Conservation (phyloP, 1,140 invertebrate genomes). For the Battus philenor region DNA sequence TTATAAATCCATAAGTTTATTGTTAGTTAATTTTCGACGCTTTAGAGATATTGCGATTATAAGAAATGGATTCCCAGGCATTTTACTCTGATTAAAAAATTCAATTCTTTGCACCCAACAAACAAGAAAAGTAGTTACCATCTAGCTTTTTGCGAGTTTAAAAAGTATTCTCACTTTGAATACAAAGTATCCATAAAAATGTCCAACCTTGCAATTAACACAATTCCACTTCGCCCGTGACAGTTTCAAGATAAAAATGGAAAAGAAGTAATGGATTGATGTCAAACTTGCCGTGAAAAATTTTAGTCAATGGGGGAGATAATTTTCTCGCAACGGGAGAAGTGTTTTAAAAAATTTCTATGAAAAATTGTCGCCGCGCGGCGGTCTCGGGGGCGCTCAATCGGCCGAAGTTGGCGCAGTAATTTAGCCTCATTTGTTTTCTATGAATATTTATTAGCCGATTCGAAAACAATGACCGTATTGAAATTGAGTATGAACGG, state of each 20-base stretch:
- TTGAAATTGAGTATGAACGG: constrained; percentile 34
- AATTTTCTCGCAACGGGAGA: constrained; percentile 59
- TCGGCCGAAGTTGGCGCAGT: constrained; percentile 45
- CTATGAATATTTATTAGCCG: constrained; percentile 66
- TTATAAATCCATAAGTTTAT: no score
- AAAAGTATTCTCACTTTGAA: constrained; percentile 31
- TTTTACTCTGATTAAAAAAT: constrained; percentile 2
- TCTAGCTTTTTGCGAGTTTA: constrained; percentile 33
- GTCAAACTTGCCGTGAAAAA: constrained; percentile 72
- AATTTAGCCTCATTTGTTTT: constrained; percentile 66
- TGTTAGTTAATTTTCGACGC: no score
- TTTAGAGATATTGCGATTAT: no score
- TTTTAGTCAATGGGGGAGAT: constrained; percentile 72
- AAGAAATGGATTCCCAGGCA: no score
- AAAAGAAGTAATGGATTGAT: constrained; percentile 70
- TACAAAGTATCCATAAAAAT: constrained; percentile 50
- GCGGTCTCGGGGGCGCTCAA: constrained; percentile 39
- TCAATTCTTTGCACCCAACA: constrained; percentile 4
- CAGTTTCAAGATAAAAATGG: constrained; percentile 61
- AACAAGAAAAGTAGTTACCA: constrained; percentile 13
- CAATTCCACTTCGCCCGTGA: constrained; percentile 52
- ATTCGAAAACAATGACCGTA: constrained; percentile 54
- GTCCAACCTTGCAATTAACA: constrained; percentile 61
- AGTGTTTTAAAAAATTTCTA: constrained; percentile 69
- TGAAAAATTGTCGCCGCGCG: constrained; percentile 59